Base-by-base conservation (phyloP, 2,888 invertebrate species). In the Lepeophtheirus nordmannii region DNA sequence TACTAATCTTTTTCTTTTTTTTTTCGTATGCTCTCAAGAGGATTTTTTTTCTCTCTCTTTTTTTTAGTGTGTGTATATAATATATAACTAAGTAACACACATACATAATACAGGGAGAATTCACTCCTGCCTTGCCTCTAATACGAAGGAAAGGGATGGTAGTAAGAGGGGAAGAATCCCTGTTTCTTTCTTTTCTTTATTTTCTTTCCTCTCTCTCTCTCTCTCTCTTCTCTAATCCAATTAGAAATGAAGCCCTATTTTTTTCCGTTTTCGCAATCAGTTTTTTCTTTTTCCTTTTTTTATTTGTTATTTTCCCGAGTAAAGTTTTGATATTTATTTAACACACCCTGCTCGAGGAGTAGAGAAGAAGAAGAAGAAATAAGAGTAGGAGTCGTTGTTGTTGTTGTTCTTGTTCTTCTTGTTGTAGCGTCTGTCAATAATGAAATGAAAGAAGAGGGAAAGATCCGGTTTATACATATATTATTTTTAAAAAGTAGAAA, bases 181-280 rank as follows among this genome's bases (percentile, higher is more conserved):
- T 46, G 17, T 46, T 46, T 46, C 53, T 17, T 46, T 46, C 8
- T 5, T 46, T 46, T 46, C 8, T 5, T 46, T 46, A 5, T 8
- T 17, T 8, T 46, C 17, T 8, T 46, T 8, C 8, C 53, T 46
- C 53, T 17, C 8, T 46, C 17, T 17, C 8, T 46, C 2, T 17
- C 8, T 46, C 17, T 17, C 17, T 17, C 53, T 17, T 46, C 53
- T 41, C 53, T 46, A 46, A 46, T 46, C 53, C 53, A 46, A 46
- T 46, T 46, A 46, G 53, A 46, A 46, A 46, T 17, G 53, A 46
- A 46, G 53, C 17, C 53, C 53, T 46, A 46, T 46, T 46, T 14
- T 46, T 46, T 14, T 46, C 30, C 30, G 30, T 30, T 30, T 30
- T 30, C 7, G 30, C 30, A 30, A 30, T 30, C 30, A 30, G 30